Conservation (phyloP, 2,113 vertebrate species). For the Atractosteus spatula region DNA sequence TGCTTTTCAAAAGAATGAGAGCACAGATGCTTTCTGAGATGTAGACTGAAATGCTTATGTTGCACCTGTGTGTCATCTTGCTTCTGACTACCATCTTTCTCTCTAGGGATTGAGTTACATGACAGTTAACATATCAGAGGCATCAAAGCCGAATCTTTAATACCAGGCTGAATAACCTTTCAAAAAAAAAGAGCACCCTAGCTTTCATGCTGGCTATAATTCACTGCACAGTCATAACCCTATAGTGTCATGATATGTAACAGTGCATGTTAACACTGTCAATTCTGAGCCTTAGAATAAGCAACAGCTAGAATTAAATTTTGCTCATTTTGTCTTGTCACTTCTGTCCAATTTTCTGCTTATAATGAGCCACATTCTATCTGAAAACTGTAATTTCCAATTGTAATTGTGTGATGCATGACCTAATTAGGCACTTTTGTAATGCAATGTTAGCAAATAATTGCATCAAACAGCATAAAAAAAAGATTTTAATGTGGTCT, state of each 20-base stretch:
- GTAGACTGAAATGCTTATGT: constrained; percentile 6
- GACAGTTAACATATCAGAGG: constrained; percentile 12
- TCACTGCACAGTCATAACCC: neutral
- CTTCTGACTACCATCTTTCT: constrained; percentile 17
- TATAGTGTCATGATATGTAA: neutral
- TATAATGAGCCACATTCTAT: constrained; percentile 14
- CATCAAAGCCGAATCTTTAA: constrained; percentile 3
- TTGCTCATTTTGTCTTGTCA: constrained; percentile 7
- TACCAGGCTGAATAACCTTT: neutral
- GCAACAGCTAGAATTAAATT: neutral
- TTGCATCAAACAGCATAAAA: neutral
- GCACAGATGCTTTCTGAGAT: constrained; percentile 10
- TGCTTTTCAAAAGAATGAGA: neutral
- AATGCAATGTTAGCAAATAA: neutral
- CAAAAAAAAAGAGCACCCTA: neutral
- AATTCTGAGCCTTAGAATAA: no score
- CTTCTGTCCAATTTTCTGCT: constrained; percentile 17
- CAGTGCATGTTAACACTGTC: neutral
- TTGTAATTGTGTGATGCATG: neutral
- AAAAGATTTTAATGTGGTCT: neutral
- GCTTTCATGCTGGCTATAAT: neutral
- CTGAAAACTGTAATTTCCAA: constrained; percentile 1
- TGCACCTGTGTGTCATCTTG: neutral
- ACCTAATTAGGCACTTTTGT: constrained; percentile 20
- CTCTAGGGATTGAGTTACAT: constrained; percentile 10